A percentile compares a stretch with the other conserved stretches of the same genome.
Evolutionary conservation across 37 sponge, comb jelly and placozoan species (phyloP).

Genomic region (Beroe ovata): DNA sequence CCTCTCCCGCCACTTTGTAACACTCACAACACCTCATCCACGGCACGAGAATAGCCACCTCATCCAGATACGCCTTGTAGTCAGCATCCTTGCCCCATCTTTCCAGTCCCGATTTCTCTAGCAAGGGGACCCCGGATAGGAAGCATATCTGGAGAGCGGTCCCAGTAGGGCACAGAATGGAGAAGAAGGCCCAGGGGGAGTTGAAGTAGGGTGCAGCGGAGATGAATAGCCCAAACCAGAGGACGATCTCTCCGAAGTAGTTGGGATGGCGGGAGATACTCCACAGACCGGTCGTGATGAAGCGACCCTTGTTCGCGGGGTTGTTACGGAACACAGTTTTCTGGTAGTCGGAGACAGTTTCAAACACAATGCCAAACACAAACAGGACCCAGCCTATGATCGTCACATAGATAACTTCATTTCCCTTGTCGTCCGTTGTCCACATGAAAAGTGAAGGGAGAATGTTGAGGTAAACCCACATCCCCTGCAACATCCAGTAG

Average conservation of each 20-base stretch:
- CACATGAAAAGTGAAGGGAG: slow-evolving; percentile 70
- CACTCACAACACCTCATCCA: slow-evolving; percentile 30
- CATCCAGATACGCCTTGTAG: not conserved
- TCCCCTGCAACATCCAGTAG: slow-evolving; percentile 71
- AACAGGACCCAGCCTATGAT: slow-evolving; percentile 71
- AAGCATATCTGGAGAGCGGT: slow-evolving; percentile 68
- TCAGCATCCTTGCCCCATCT: slow-evolving; percentile 30
- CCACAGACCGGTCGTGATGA: slow-evolving; percentile 71
- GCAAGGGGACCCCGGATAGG: slow-evolving; percentile 70
- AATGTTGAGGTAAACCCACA: slow-evolving; percentile 69
- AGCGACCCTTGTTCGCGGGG: slow-evolving; percentile 71
- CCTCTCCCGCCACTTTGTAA: not conserved
- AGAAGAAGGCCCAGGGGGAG: slow-evolving; percentile 38
- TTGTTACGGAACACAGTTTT: slow-evolving; percentile 70
- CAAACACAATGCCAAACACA: slow-evolving; percentile 68
- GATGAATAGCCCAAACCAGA: slow-evolving; percentile 72
- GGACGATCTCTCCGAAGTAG: slow-evolving; percentile 73
- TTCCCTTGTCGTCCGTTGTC: not conserved
- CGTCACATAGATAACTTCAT: not conserved
- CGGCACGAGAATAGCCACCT: slow-evolving; percentile 9
- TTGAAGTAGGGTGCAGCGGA: slow-evolving; percentile 61
- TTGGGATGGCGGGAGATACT: slow-evolving; percentile 73
- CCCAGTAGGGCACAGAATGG: slow-evolving; percentile 69
- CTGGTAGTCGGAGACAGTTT: slow-evolving; percentile 70
- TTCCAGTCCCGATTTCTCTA: slow-evolving; percentile 64